A percentile compares a stretch with the other conserved stretches of the same genome.
Evolutionary conservation across 2,888 invertebrate genomes (phyloP).

Genomic region (Cantharis rustica): DNA sequence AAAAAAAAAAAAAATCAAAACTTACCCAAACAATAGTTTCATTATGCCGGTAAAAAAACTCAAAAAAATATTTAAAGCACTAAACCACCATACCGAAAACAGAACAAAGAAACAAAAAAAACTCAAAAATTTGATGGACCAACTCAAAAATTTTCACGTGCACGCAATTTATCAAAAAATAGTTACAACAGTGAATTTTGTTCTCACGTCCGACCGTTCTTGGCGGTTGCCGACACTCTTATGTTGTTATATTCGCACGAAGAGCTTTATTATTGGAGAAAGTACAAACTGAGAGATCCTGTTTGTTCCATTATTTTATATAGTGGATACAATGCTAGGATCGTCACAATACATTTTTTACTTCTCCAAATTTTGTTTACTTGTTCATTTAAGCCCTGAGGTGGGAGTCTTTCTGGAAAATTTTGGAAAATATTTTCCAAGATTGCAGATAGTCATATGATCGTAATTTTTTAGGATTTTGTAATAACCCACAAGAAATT

Average conservation of each 20-base stretch:
- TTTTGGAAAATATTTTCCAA: not conserved
- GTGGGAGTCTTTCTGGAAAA: not conserved
- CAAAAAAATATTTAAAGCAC: slow-evolving; percentile 8
- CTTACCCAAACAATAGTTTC: slow-evolving; percentile 17
- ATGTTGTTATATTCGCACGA: slow-evolving; percentile 36
- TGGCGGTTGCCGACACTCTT: slow-evolving; percentile 32
- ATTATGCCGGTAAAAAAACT: slow-evolving; percentile 7
- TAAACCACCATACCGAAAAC: slow-evolving; percentile 6
- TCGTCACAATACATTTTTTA: not conserved
- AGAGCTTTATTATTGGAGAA: slow-evolving; percentile 39
- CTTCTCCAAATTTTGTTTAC: not conserved
- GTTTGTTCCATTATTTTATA: slow-evolving; percentile 12
- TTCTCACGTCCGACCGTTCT: slow-evolving; percentile 27
- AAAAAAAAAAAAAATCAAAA: not conserved
- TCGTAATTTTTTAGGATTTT: not conserved
- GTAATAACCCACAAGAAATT: not conserved
- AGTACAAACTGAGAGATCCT: slow-evolving; percentile 34
- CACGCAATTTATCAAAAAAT: not conserved
- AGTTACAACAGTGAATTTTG: not conserved
- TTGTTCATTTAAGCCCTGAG: not conserved
- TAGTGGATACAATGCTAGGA: not conserved
- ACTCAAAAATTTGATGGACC: not conserved
- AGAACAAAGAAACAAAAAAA: not conserved
- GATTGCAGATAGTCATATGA: not conserved
- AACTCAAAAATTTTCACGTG: not conserved